phyloP scores from a whole-genome alignment of 1,140 invertebrate species.

The Drosophila mayri region DNA sequence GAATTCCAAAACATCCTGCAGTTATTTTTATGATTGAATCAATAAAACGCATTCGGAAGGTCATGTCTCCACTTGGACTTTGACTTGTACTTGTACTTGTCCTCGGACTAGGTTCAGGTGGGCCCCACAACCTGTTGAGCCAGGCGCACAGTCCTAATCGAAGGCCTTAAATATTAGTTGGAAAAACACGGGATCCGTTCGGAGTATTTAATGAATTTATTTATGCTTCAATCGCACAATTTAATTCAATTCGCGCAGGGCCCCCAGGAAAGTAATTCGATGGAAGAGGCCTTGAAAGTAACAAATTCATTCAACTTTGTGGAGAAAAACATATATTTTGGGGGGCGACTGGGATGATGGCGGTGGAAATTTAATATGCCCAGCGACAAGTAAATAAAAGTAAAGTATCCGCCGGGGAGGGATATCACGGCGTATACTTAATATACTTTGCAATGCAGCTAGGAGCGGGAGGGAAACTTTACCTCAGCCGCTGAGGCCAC shows the following conservation, averaged over 20 bases:
- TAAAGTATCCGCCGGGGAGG: conserved; percentile 51
- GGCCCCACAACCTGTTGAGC: conserved; percentile 57
- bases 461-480: conserved; percentile 15
- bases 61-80: conserved; percentile 47
- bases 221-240: conserved; percentile 74
- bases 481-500: conserved; percentile 30
- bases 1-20: conserved; percentile 55
- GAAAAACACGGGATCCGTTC: conserved; percentile 6
- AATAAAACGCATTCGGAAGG: conserved; percentile 62
- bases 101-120: conserved; percentile 4
- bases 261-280: conserved; percentile 44
- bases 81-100: neutral
- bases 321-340: neutral
- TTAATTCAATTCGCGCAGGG: conserved; percentile 67
- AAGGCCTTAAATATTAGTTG: conserved; percentile 30
- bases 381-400: conserved; percentile 61
- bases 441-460: conserved; percentile 47
- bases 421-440: conserved; percentile 61
- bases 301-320: conserved; percentile 48
- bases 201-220: conserved; percentile 71
- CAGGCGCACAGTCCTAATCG: conserved; percentile 8
- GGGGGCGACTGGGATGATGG: neutral
- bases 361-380: conserved; percentile 58
- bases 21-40: conserved; percentile 75
- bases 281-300: conserved; percentile 48